phyloP scores from a whole-genome alignment of 1,140 invertebrate genomes.

The Aphelinus atriplicis region DNA sequence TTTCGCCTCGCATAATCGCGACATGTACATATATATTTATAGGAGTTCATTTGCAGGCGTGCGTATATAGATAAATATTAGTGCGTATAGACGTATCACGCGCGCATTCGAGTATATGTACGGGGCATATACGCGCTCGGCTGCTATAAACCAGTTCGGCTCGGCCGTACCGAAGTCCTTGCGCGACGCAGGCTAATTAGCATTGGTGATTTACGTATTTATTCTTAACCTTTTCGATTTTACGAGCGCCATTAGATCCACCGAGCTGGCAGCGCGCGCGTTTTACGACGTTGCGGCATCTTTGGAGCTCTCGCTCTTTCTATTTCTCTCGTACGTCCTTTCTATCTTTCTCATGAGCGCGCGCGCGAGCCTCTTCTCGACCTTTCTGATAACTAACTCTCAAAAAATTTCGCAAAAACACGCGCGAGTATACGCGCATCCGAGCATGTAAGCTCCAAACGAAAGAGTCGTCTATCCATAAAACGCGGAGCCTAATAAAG shows the following conservation, averaged over 20 bases:
- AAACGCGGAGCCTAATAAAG: slow-evolving; percentile 32
- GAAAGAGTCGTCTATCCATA: slow-evolving; percentile 30
- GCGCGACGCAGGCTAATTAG: slow-evolving; percentile 49
- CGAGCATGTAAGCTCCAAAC: neutral
- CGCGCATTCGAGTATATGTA: slow-evolving; percentile 5
- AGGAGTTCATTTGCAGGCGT: slow-evolving; percentile 20
- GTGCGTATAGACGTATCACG: slow-evolving; percentile 6
- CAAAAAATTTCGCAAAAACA: no score
- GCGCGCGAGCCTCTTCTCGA: no score
- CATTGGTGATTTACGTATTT: slow-evolving; percentile 54
- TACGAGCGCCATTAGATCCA: slow-evolving; percentile 52
- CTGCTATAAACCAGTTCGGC: slow-evolving; percentile 49
- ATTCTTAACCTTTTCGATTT: slow-evolving; percentile 54
- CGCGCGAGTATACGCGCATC: no score
- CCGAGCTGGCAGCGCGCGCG: slow-evolving; percentile 42
- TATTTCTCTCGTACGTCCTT: neutral
- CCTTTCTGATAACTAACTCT: no score
- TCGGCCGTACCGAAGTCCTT: slow-evolving; percentile 42
- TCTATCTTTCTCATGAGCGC: neutral
- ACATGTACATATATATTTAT: slow-evolving; percentile 2
- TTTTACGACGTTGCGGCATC: slow-evolving; percentile 48
- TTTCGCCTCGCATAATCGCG: no score
- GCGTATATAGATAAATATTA: slow-evolving; percentile 27
- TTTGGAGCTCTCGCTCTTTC: slow-evolving; percentile 40
- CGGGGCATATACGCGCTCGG: slow-evolving; percentile 8